Percentiles rank a stretch among this genome's conserved stretches.
These are phyloP conservation scores for Ammospiza nelsoni DNA, from an alignment of 2,113 vertebrate species.

Conservation along the genomic window DNA sequence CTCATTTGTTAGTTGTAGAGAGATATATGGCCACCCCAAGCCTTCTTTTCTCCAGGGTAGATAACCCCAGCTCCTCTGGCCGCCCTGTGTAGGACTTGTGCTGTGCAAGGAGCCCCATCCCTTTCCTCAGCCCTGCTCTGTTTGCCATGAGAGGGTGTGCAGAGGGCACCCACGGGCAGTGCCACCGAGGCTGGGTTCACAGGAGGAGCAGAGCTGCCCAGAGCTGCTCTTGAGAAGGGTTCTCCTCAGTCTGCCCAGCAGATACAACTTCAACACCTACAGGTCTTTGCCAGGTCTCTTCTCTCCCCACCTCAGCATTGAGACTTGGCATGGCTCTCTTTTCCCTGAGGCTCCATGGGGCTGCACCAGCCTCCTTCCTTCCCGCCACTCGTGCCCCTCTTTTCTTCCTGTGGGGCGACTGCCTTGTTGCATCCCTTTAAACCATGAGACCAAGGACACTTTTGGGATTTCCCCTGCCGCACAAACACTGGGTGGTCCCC, in stretches of 20 bases:
- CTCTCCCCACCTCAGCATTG: no score
- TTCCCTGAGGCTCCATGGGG: no score
- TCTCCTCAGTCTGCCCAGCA: rapidly evolving
- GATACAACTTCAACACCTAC: not conserved
- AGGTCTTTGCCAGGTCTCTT: not conserved
- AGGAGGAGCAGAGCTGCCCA: rapidly evolving
- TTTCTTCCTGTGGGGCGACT: rapidly evolving
- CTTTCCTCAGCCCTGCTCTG: no score
- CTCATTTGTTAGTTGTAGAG: not conserved
- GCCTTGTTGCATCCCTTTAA: rapidly evolving
- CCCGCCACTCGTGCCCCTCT: rapidly evolving
- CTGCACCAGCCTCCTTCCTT: no score
- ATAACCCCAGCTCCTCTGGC: not conserved
- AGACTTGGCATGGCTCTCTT: no score
- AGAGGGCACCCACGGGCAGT: rapidly evolving
- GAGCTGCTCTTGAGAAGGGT: not conserved
- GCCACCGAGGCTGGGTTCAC: rapidly evolving
- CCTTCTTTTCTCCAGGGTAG: not conserved
- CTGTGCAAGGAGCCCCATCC: not conserved
- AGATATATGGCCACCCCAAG: no score
- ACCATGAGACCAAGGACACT: not conserved
- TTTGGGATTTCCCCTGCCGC: not conserved
- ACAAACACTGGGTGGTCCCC: not conserved
- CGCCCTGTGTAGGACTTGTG: rapidly evolving
- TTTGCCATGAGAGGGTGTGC: rapidly evolving